Base-by-base conservation (phyloP, 2,113 vertebrate genomes). In the Rhegmatorhina hoffmannsi region DNA sequence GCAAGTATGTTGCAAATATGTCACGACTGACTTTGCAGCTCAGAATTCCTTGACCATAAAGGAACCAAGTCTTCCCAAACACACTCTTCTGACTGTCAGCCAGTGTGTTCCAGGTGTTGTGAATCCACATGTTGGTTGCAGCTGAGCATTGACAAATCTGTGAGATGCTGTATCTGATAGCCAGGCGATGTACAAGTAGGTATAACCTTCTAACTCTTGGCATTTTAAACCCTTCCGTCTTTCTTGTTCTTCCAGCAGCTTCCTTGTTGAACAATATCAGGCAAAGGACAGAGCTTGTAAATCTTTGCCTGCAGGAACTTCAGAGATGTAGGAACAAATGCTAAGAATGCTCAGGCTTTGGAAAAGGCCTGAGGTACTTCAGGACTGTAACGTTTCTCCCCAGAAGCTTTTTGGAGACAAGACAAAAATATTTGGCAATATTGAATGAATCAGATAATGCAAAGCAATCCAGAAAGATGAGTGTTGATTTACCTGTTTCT, bases 201-300 rank as follows among this genome's bases (percentile, higher is more conserved):
- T 68, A 59, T 58, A 40, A 92, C 62, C 74, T 75, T 34, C 94
- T 33, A 77, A 69, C 70, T 92, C 49, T 69, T 85, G 89, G 81
- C 70, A 73, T 85, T 94, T 89, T 12, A 68, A 92, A 74, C 64
- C 76, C 17, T 56, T 92, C 63, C 7, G 66, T 26, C 82, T 97
- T 90, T 95, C 94, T 95, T 88, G 93, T 85, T 96, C 76, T 96
- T 94, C 92, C 88, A 93, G 83, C 60, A 93, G 60, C 40, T 60
- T 97, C 56, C 56, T 72, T 94, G 82, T 93, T 86, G 73, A 90
- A 90, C 70, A 94, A 50, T 88, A 95, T 77, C 76, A 89, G 72
- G 92, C 50, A 70, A 88, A 94, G 83, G 92, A 83, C 75, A 92
- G n/a, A 84, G 68, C 67, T 90, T 95, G 82, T 88, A 92, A 88